Percentiles rank a stretch among this genome's conserved stretches.
Evolutionary conservation across 2,113 vertebrate species (phyloP).

Genomic region (Tringa solitaria): DNA sequence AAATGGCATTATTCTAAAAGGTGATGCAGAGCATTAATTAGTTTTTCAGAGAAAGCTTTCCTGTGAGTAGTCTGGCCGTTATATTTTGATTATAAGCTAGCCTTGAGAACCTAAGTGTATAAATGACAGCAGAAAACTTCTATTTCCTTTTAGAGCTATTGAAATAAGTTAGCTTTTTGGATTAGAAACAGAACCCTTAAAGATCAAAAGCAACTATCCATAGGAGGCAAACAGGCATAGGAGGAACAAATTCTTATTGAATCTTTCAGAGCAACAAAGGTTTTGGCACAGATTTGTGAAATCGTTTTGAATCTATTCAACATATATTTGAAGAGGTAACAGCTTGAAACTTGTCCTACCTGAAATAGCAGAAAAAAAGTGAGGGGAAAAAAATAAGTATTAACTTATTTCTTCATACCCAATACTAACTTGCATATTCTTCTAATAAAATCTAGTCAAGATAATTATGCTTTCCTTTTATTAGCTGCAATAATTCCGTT

Average conservation of each 20-base stretch:
- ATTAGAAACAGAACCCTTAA: neutral
- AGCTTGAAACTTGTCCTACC: neutral
- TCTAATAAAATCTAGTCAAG: neutral
- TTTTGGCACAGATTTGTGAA: neutral
- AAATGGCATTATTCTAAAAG: neutral
- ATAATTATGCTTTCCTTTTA: neutral
- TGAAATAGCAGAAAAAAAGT: neutral
- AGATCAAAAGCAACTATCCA: neutral
- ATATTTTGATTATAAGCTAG: neutral
- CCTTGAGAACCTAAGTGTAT: neutral
- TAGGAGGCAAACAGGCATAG: neutral
- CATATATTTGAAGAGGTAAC: neutral
- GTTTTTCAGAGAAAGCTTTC: neutral
- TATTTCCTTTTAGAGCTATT: neutral
- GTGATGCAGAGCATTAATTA: neutral
- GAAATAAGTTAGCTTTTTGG: neutral
- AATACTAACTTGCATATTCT: neutral
- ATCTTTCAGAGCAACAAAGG: neutral
- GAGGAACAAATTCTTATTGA: neutral
- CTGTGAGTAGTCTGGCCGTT: neutral
- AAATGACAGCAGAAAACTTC: neutral
- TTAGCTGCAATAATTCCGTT: neutral
- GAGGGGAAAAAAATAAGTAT: neutral
- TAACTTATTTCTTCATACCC: neutral
- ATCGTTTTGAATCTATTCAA: neutral